Base-by-base conservation (phyloP, 30 jellyfish, hydroid and myxozoan genomes). In the Chironex yamaguchii region DNA sequence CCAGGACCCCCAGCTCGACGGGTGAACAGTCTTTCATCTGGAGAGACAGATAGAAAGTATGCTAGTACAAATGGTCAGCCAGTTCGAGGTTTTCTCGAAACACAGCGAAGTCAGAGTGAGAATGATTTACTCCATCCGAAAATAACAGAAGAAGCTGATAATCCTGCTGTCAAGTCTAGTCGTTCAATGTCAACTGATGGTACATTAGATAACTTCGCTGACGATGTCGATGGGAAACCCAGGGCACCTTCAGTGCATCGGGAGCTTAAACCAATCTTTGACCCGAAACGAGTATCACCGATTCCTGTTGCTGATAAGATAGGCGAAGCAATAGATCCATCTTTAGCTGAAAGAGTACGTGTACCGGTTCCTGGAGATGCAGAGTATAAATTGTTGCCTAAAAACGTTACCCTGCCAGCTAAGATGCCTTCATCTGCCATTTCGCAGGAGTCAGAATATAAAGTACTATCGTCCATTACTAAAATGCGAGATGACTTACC, bases 11-110 rank as follows among this genome's bases (percentile, higher is more conserved):
- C 62, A 36, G 52, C 88, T 30, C 31, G 84, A 29, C 48, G 96
- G 23, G 90, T 77, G 4, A 88, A 88, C 71, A 88, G 96, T 70
- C 53, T 29, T 28, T 92, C 96, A 1, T 71, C 49, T 52, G 90
- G 96, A 17, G 58, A 42, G 13, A 6, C 58, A 9, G 17, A 42
- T 42, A 9, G 58, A 6, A 42, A 42, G 17, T n/a, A n/a, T n/a
- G n/a, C n/a, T n/a, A n/a, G n/a, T n/a, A n/a, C n/a, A n/a, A 42
- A 42, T 42, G 58, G 58, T 42, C 58, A 42, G 13, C 58, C 17
- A 6, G 9, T 17, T 42, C 58, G 13, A 17, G n/a, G n/a, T n/a
- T n/a, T n/a, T n/a, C 17, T 42, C 9, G 58, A 42, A 42, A 17
- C 13, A 9, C 58, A 42, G 9, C 58, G 58, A 42, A 42, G 58